A percentile compares a stretch with the other conserved stretches of the same genome.
These are phyloP conservation scores for Pedetes capensis DNA, from an alignment of 2,113 vertebrate species.

Conservation along the genomic window DNA sequence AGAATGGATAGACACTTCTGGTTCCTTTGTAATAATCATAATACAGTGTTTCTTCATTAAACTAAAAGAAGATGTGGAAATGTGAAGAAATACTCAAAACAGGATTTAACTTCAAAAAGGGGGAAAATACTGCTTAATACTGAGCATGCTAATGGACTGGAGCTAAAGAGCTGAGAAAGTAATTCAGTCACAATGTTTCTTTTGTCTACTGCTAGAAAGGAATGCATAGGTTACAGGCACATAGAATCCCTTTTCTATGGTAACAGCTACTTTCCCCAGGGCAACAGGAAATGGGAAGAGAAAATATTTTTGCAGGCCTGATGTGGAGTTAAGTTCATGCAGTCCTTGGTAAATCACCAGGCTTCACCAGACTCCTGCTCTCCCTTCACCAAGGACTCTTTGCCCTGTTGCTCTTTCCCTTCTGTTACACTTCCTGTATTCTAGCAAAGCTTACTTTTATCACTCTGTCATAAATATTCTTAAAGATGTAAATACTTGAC, in stretches of 20 bases:
- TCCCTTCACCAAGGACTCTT: background rate
- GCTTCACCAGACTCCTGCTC: background rate
- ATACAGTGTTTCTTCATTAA: background rate
- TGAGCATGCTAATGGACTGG: background rate
- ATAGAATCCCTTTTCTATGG: background rate
- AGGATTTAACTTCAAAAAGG: conserved; percentile 12
- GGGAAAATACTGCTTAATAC: background rate
- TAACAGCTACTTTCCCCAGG: conserved; percentile 3
- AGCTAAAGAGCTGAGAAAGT: conserved; percentile 5
- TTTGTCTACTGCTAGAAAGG: conserved; percentile 29
- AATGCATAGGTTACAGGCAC: background rate
- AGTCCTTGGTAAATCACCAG: background rate
- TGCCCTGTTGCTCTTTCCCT: background rate
- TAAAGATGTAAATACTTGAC: background rate
- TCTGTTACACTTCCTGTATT: too few species aligned
- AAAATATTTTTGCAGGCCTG: conserved; percentile 37
- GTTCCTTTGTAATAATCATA: background rate
- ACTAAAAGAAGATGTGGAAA: conserved; percentile 20
- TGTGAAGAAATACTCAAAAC: background rate
- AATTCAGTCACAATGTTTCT: conserved; percentile 20
- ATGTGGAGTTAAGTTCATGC: background rate
- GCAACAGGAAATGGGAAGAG: conserved; percentile 54
- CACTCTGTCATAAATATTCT: background rate
- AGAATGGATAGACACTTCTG: background rate
- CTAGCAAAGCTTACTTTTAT: background rate